Base-by-base conservation (phyloP, 1,140 invertebrate genomes). In the Ladona fulva region DNA sequence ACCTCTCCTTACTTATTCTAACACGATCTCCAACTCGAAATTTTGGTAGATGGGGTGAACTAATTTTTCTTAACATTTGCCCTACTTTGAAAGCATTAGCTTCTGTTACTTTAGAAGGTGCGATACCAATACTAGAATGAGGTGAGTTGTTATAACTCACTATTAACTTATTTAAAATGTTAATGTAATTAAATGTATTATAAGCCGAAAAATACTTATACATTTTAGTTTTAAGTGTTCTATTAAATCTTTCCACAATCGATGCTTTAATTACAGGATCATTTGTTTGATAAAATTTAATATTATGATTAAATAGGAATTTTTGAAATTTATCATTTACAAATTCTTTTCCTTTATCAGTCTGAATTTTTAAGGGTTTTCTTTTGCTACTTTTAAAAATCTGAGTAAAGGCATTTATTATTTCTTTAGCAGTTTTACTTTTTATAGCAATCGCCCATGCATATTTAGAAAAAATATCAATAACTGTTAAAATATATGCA, bases 381-480 rank as follows among this genome's bases (percentile, higher is more conserved):
- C 78, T 24, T 19, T 77, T 74, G 0, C 22, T 77, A 44, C n/a
- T n/a, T n/a, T n/a, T n/a, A n/a, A 81, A 24, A 29, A 81, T 78
- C 25, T 74, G 59, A 52, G 78, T 74, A 81, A 86, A 83, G 22
- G 80, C 82, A 14, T 77, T 78, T 14, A 78, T 79, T 6, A 84
- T 81, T 44, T 83, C 79, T 79, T 78, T 77, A 52, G 80, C 84
- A 76, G 78, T 85, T 83, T 89, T 89, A 19, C 78, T 83, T 84
- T 86, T 86, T 42, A 88, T 22, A 7, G 85, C 83, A 25, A 83
- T 73, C 19, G 83, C 83, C 83, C 83, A 88, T 25, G 84, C 84
- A 81, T 82, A 85, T 82, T 87, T 88, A 76, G 82, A 83, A 81
- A 86, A 87, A 25, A 80, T 79, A 81, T 88, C 85, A 77, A 88